phyloP scores from a whole-genome alignment of 2,113 vertebrate genomes.

The Mus musculus region DNA sequence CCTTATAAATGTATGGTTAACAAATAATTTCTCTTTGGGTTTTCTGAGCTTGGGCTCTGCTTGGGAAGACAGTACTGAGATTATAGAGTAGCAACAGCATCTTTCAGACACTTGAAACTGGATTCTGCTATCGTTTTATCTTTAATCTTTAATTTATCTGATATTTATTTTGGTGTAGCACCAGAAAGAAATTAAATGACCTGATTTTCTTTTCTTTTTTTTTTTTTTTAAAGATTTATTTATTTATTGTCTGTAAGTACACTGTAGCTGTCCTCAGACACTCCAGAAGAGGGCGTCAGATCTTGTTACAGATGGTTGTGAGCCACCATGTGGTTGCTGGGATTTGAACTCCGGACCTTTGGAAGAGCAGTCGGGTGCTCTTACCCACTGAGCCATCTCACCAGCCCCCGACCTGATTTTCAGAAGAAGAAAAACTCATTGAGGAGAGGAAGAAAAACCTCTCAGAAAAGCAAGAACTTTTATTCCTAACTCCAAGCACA shows the following conservation, averaged over 20 bases:
- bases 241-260: too few species aligned
- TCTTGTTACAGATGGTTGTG: too few species aligned
- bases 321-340: too few species aligned
- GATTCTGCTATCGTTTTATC: too few species aligned
- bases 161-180: constrained; percentile 62
- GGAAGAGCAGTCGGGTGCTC: too few species aligned
- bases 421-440: constrained; percentile 30
- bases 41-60: constrained; percentile 47
- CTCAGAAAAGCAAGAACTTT: constrained; percentile 6
- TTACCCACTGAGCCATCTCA: too few species aligned
- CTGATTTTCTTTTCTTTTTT: too few species aligned
- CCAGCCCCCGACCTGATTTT: constrained; percentile 57
- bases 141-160: constrained; percentile 70
- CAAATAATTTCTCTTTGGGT: background rate
- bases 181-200: constrained; percentile 32
- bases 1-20: constrained; percentile 36
- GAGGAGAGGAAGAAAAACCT: constrained; percentile 39
- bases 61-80: constrained; percentile 10
- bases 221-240: too few species aligned
- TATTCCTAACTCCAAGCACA: constrained; percentile 20
- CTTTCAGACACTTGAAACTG: constrained; percentile 60
- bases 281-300: too few species aligned
- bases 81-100: background rate
- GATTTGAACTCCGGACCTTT: too few species aligned
- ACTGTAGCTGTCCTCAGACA: too few species aligned